Evolutionary conservation across 2,888 invertebrate species (phyloP).

Genomic region (Athripsodes cinereus): DNA sequence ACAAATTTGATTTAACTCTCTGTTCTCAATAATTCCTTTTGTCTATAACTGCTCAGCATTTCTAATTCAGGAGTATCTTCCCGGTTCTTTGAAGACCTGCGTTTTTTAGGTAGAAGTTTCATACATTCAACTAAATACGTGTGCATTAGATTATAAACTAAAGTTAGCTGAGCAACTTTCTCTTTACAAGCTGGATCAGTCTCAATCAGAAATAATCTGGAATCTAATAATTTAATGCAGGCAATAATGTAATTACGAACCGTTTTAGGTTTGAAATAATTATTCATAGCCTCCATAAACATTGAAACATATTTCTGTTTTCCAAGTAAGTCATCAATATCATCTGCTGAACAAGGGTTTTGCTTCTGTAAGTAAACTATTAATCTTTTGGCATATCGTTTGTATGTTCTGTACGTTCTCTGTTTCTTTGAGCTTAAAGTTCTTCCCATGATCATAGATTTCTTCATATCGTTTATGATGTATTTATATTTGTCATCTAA

Average conservation of each 20-base stretch:
- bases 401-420: slow-evolving; percentile 46
- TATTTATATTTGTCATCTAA: slow-evolving; percentile 51
- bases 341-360: slow-evolving; percentile 48
- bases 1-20: not conserved
- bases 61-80: not conserved
- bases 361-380: slow-evolving; percentile 47
- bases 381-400: slow-evolving; percentile 46
- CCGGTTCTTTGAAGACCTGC: slow-evolving; percentile 11
- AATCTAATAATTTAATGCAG: slow-evolving; percentile 47
- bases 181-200: slow-evolving; percentile 48
- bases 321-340: slow-evolving; percentile 46
- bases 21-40: not conserved
- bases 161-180: slow-evolving; percentile 47
- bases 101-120: slow-evolving; percentile 26
- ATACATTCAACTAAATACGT: slow-evolving; percentile 42
- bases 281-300: slow-evolving; percentile 45
- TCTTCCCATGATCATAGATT: slow-evolving; percentile 49
- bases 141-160: slow-evolving; percentile 45
- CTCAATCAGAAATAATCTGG: slow-evolving; percentile 47
- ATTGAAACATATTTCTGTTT: slow-evolving; percentile 47
- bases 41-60: not conserved
- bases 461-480: slow-evolving; percentile 51
- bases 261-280: slow-evolving; percentile 47
- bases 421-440: slow-evolving; percentile 45
- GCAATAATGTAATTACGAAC: slow-evolving; percentile 48